Conservation (phyloP, 2,888 invertebrate genomes). For the Bedellia somnulentella region DNA sequence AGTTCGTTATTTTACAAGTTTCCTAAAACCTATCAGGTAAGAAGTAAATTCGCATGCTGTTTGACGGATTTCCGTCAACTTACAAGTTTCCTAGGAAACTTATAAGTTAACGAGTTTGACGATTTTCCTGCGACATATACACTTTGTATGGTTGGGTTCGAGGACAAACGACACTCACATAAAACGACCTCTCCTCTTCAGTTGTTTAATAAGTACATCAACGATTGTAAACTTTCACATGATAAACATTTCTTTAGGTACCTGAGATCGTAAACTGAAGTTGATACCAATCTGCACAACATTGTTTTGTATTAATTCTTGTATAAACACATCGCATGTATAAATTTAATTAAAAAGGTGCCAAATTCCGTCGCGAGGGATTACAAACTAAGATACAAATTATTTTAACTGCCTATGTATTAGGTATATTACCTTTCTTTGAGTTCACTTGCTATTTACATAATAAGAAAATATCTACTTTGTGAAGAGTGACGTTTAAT, state of each 20-base stretch:
- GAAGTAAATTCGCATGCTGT: too few species aligned
- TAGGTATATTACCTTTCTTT: background rate
- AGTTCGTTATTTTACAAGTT: too few species aligned
- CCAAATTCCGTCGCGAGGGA: slow-evolving; percentile 1
- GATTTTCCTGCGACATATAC: too few species aligned
- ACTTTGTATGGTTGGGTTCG: too few species aligned
- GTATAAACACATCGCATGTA: slow-evolving; percentile 11
- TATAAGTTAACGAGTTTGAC: too few species aligned
- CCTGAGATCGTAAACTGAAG: slow-evolving; percentile 44
- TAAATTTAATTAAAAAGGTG: slow-evolving; percentile 8
- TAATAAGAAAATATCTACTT: slow-evolving; percentile 5
- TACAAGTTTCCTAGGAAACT: too few species aligned
- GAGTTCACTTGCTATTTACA: slow-evolving; percentile 3
- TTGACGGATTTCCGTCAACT: too few species aligned
- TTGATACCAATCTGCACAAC: slow-evolving; percentile 16
- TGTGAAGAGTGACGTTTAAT: slow-evolving; percentile 4
- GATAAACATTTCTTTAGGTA: slow-evolving; percentile 41
- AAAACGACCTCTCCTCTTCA: too few species aligned
- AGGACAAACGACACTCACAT: too few species aligned
- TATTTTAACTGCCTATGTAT: slow-evolving; percentile 3
- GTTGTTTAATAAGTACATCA: slow-evolving; percentile 53
- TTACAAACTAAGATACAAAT: slow-evolving; percentile 5
- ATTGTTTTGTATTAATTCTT: slow-evolving; percentile 10
- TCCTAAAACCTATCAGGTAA: too few species aligned
- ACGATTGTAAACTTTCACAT: slow-evolving; percentile 54